phyloP scores from a whole-genome alignment of 2,888 invertebrate species.

The Torymus auratus region DNA sequence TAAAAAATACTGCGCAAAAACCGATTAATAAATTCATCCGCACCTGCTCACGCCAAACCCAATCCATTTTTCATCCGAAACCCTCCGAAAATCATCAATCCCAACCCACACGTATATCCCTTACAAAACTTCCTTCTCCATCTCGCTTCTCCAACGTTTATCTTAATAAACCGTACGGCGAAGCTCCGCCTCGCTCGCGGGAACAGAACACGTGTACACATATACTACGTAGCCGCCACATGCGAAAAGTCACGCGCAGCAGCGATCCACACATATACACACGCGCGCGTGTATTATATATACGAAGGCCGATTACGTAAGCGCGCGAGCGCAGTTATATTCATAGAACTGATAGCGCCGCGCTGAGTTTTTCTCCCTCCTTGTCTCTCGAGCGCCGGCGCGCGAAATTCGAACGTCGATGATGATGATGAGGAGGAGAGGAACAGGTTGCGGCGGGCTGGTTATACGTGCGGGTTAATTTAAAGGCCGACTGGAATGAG shows the following conservation, averaged over 20 bases:
- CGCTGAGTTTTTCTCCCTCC: not conserved
- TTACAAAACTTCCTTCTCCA: no score
- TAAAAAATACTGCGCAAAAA: no score
- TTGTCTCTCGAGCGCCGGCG: not conserved
- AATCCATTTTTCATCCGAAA: no score
- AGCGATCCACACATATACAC: not conserved
- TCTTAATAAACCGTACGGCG: conserved; percentile 44
- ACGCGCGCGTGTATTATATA: not conserved
- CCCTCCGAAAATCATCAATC: no score
- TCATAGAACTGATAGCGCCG: conserved; percentile 44
- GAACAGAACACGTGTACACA: conserved; percentile 47
- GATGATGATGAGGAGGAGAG: not conserved
- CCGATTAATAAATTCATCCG: no score
- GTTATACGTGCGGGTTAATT: no score
- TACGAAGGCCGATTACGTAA: conserved; percentile 40
- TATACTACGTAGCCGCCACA: conserved; percentile 8
- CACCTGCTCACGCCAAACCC: no score
- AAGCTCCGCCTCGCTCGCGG: conserved; percentile 42
- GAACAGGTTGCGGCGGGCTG: no score
- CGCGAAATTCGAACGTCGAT: conserved; percentile 17
- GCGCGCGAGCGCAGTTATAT: conserved; percentile 24
- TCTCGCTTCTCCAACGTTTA: conserved; percentile 15
- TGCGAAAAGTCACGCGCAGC: conserved; percentile 47
- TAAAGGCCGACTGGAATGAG: no score
- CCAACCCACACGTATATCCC: no score